A percentile compares a stretch with the other conserved stretches of the same genome.
These are phyloP conservation scores for Alosa sapidissima DNA, from an alignment of 2,797 vertebrate species.

Conservation along the genomic window DNA sequence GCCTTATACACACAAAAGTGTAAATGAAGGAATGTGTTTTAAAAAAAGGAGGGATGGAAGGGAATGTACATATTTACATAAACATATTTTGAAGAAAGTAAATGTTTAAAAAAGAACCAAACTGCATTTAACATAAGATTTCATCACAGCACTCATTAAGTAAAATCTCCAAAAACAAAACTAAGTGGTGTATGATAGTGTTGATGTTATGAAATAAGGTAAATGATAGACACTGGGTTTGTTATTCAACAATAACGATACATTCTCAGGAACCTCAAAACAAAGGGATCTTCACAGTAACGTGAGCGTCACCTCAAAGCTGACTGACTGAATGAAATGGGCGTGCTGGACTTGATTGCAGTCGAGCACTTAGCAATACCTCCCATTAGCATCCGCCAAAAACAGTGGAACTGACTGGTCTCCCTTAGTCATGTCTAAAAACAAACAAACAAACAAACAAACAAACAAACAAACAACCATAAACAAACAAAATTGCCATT, in stretches of 20 bases:
- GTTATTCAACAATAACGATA: constrained; percentile 7
- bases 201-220: not conserved
- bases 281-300: constrained; percentile 33
- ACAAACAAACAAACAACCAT: not conserved
- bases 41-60: constrained; percentile 32
- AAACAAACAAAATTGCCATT: not conserved
- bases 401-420: constrained; percentile 45
- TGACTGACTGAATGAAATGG: not conserved
- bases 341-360: not conserved
- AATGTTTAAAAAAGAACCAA: constrained; percentile 27
- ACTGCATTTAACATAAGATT: not conserved
- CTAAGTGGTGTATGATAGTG: constrained; percentile 7
- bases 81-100: constrained; percentile 44
- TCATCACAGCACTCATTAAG: constrained; percentile 16
- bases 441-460: not conserved
- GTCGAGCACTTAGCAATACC: not conserved
- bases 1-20: constrained; percentile 49
- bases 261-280: not conserved
- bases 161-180: not conserved
- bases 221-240: constrained; percentile 3
- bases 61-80: constrained; percentile 47
- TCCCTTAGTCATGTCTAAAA: constrained; percentile 60
- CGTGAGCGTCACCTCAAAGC: not conserved
- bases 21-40: constrained; percentile 30
- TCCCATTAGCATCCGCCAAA: not conserved